Evolutionary conservation across 2,113 vertebrate species (phyloP), one percentile per base, ranked within the genome.

Genomic region (Helogale parvula): DNA sequence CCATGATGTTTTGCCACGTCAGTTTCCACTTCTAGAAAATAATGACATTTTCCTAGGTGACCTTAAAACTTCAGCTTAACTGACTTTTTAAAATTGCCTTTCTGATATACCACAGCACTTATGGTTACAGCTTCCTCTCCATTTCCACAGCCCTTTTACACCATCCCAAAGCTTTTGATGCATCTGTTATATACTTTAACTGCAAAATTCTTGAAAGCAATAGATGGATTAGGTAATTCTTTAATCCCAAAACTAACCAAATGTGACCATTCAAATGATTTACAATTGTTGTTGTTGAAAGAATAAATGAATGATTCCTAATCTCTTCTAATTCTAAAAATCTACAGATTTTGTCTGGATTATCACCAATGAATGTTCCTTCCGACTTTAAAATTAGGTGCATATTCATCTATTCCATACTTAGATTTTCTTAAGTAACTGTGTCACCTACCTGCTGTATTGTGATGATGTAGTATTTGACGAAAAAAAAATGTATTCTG

Each of bases 1-100:
- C 38, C 17, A 13, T 66, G 57, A 65, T 92, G 96, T 96, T 96
- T 97, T 95, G 52, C 11, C 77, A 95, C 54, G 16, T 68, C 47
- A 74, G 47, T 95, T 96, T 90, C 35, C 13, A 77, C 71, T 85
- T 86, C 19, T 54, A 47, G 86, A 66, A 81, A 88, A 38, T 83
- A 10, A 87, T 92, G 38, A 79, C 47, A 19, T 86, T 96, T 95
- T 95, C 14, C 25, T 77, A 47, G 29, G 15, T 88, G n/a, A 87
- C 25, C 81, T 94, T 92, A 93, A 96, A 94, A 93, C 47, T 89
- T 93, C 71, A 79, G 21, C 47, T 79, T 76, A 96, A 76, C n/a
- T 84, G 80, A 93, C 33, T 96, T 97, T 93, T 88, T n/a, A 90
- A 90, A 97, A 77, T 60, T 52, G 8, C 33, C 38, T 92, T 96